Conservation (phyloP, 2,113 vertebrate species). For the Glaucomys volans region DNA sequence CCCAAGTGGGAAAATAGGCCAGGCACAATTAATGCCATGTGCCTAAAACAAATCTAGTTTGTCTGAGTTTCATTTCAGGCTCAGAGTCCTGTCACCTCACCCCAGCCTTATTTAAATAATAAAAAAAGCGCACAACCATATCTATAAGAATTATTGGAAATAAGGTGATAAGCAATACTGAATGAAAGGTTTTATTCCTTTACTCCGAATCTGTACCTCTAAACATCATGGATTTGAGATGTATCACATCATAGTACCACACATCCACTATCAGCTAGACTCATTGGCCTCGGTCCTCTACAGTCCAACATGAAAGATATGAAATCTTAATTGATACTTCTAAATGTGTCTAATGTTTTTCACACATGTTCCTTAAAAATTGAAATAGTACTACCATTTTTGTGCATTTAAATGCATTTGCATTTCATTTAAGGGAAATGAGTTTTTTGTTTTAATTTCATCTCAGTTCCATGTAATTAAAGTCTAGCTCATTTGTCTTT, state of each 20-base stretch:
- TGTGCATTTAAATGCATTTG: constrained; percentile 73
- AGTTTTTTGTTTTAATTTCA: constrained; percentile 84
- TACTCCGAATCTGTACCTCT: background rate
- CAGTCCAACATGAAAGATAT: constrained; percentile 59
- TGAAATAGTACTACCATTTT: constrained; percentile 63
- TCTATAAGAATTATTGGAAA: background rate
- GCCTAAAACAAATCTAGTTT: constrained; percentile 1
- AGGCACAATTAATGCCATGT: background rate
- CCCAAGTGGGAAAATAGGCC: background rate
- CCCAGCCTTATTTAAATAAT: background rate
- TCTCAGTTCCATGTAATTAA: constrained; percentile 85
- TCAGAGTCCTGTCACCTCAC: background rate
- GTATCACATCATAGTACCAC: background rate
- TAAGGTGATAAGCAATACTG: background rate
- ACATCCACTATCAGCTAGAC: constrained; percentile 64
- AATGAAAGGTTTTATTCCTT: background rate
- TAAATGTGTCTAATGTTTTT: constrained; percentile 74
- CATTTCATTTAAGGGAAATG: constrained; percentile 79
- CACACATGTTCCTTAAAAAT: constrained; percentile 18
- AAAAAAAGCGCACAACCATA: background rate
- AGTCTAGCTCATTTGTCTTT: constrained; percentile 81
- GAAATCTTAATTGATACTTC: constrained; percentile 64
- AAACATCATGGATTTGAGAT: constrained; percentile 28
- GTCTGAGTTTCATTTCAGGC: background rate
- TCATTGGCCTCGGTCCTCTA: constrained; percentile 52